These are phyloP conservation scores for Hippocampus kuda DNA, from an alignment of 2,797 vertebrate species.

Conservation along the genomic window DNA sequence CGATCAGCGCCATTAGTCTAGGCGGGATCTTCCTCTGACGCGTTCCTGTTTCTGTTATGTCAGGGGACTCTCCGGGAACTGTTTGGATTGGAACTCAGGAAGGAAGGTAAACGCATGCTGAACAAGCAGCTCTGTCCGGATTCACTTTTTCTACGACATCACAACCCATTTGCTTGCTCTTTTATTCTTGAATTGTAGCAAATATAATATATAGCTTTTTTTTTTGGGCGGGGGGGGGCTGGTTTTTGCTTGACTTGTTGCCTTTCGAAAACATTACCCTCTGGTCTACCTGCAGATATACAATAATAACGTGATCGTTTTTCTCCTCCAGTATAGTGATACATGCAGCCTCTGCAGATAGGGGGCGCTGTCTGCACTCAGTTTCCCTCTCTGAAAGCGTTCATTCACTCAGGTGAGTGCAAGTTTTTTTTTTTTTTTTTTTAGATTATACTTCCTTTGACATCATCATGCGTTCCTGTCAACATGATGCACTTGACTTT, in stretches of 20 bases:
- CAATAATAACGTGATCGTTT: too few species aligned
- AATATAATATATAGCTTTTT: too few species aligned
- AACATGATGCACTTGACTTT: background rate
- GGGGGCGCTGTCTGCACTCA: slow-evolving; percentile 66
- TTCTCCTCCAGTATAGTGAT: slow-evolving; percentile 61
- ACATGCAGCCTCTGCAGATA: slow-evolving; percentile 59
- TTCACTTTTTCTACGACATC: background rate
- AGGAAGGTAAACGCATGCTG: slow-evolving; percentile 66
- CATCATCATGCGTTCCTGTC: background rate
- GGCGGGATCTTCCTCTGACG: slow-evolving; percentile 11
- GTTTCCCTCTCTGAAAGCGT: slow-evolving; percentile 68
- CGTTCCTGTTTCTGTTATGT: slow-evolving; percentile 29
- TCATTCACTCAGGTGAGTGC: slow-evolving; percentile 74
- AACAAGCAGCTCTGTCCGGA: slow-evolving; percentile 19
- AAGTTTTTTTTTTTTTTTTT: background rate
- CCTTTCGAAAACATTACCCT: too few species aligned
- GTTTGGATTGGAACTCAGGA: slow-evolving; percentile 83
- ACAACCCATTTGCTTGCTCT: background rate
- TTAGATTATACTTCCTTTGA: background rate
- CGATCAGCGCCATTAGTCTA: background rate
- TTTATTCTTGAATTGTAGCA: background rate
- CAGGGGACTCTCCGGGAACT: slow-evolving; percentile 65
- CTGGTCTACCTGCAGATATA: background rate
- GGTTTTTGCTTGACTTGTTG: too few species aligned
- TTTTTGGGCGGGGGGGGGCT: too few species aligned